These are phyloP conservation scores for Oncorhynchus mykiss DNA, from an alignment of 2,113 vertebrate species.

Conservation along the genomic window DNA sequence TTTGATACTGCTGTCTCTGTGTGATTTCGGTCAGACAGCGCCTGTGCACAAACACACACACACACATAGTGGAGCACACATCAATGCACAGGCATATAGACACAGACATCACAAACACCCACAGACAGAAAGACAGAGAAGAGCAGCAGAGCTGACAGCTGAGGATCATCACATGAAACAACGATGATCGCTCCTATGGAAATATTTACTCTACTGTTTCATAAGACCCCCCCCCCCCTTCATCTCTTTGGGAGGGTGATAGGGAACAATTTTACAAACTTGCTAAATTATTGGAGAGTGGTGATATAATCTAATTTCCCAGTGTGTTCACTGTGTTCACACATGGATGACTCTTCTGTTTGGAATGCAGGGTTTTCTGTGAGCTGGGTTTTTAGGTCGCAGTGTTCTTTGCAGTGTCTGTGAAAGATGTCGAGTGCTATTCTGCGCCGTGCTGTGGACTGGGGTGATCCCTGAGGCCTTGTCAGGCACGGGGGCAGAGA, in stretches of 20 bases:
- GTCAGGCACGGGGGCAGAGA: conserved; percentile 52
- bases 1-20: neutral
- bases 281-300: conserved; percentile 18
- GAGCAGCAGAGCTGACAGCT: conserved; percentile 43
- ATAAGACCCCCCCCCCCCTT: conserved; percentile 12
- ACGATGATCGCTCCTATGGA: conserved; percentile 46
- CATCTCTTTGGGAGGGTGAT: neutral
- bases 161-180: conserved; percentile 44
- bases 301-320: conserved; percentile 32
- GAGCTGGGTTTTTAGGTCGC: conserved; percentile 74
- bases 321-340: conserved; percentile 49
- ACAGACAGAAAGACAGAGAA: conserved; percentile 20
- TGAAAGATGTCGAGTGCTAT: conserved; percentile 58
- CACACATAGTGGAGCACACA: neutral
- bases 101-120: conserved; percentile 17
- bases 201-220: conserved; percentile 49
- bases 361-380: conserved; percentile 60
- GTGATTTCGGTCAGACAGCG: neutral
- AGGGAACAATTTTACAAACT: conserved; percentile 16
- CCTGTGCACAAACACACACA: conserved; percentile 1
- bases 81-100: neutral
- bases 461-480: conserved; percentile 58
- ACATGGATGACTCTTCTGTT: conserved; percentile 73
- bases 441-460: conserved; percentile 8
- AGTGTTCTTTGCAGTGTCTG: conserved; percentile 61